phyloP scores from a whole-genome alignment of 2,797 vertebrate genomes.

The Brachyalestes nurse region DNA sequence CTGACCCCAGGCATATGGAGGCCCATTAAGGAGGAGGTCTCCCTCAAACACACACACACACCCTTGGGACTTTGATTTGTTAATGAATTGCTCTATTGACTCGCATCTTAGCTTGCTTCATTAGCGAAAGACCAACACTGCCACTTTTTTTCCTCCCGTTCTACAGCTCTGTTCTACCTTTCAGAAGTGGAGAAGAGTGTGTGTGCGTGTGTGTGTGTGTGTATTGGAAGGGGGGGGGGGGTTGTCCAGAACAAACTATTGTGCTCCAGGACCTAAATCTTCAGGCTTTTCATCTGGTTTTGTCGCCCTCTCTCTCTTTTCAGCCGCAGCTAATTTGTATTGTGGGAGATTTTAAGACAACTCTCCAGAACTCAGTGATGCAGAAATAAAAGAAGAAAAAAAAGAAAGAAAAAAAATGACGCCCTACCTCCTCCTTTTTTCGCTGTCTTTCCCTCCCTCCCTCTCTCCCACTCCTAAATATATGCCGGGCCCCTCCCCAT shows the following conservation, averaged over 20 bases:
- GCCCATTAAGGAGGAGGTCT: conserved; percentile 88
- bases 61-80: conserved; percentile 96
- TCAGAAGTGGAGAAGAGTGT: conserved; percentile 14
- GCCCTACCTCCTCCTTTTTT: conserved; percentile 66
- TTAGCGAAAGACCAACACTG: conserved; percentile 91
- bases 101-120: conserved; percentile 95
- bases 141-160: conserved; percentile 73
- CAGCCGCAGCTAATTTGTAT: conserved; percentile 88
- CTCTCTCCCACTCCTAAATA: conserved; percentile 79
- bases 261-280: conserved; percentile 87
- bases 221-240: conserved; percentile 9
- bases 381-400: conserved; percentile 46
- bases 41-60: conserved; percentile 83
- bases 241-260: conserved; percentile 82
- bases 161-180: conserved; percentile 45
- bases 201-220: conserved; percentile 8
- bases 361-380: conserved; percentile 85
- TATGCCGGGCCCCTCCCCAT: conserved; percentile 77
- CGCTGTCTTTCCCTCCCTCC: conserved; percentile 71
- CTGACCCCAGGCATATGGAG: conserved; percentile 98
- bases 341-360: conserved; percentile 87
- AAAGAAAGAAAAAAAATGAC: conserved; percentile 72
- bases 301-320: conserved; percentile 58
- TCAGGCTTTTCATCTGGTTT: conserved; percentile 85
- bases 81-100: conserved; percentile 99